Evolutionary conservation across 2,888 invertebrate genomes (phyloP).

Genomic region (Cephus nigrinus): DNA sequence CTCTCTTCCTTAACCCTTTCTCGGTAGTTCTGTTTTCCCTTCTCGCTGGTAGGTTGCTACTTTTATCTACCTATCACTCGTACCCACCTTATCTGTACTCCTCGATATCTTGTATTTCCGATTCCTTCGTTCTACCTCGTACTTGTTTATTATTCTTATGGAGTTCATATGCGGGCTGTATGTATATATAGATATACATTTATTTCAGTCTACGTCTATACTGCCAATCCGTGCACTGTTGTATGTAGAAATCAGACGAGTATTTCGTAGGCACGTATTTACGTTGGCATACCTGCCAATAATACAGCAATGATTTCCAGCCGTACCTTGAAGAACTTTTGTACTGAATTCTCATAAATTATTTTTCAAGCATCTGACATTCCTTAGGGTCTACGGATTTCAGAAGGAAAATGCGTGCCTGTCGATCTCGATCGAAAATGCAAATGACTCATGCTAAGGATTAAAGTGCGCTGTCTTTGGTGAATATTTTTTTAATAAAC

Average conservation of each 20-base stretch:
- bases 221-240: not conserved
- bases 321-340: not conserved
- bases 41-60: not conserved
- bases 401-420: not conserved
- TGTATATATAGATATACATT: not conserved
- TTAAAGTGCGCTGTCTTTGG: not conserved
- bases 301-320: not conserved
- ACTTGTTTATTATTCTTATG: not conserved
- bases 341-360: not conserved
- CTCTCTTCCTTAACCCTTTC: conserved; percentile 11
- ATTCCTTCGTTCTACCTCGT: not conserved
- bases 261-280: not conserved
- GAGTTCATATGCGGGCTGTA: not conserved
- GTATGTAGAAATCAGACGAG: not conserved
- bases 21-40: not conserved
- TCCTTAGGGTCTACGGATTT: not conserved
- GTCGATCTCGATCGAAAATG: not conserved
- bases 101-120: not conserved
- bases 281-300: not conserved
- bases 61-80: not conserved
- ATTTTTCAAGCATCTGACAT: not conserved
- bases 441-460: not conserved
- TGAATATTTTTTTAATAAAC: not conserved
- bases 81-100: not conserved
- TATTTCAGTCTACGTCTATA: not conserved